Base-by-base conservation (phyloP, 2,113 vertebrate species). In the Dicerorhinus sumatrensis region DNA sequence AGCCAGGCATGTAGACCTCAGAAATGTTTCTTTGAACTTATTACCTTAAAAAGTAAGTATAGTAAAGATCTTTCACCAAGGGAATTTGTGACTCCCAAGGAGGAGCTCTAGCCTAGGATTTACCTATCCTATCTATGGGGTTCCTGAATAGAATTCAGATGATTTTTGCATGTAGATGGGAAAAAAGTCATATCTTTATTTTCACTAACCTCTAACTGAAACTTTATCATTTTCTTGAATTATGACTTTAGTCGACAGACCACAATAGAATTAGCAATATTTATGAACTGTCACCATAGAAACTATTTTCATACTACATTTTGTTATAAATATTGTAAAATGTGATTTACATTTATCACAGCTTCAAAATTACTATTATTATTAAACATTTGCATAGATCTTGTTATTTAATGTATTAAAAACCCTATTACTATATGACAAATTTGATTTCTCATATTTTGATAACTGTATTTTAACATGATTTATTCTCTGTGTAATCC, bases 221-320 rank as follows among this genome's bases (percentile, higher is more conserved):
- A 93, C 65, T 11, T 46, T 65, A 69, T 60, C 79, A 76, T 84
- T 29, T 93, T 46, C 60, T 62, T 70, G 12, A 88, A 92, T 54
- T 70, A 86, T 39, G 20, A 75, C 6, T 23, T 87, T 27, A 80
- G 10, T 84, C 23, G 86, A 69, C 5, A 86, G 80, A 63, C 16
- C 39, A 69, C n/a, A 96, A 63, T 8, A 91, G 46, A 9, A 46
- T 46, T 82, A 86, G 13, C 6, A 36, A 58, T 62, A 79, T 2
- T 5, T 75, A 62, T 48, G 9, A 67, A 27, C 27, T 76, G 63
- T 42, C 31, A 89, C 33, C 23, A 83, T 48, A n/a, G 27, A 89
- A 85, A 75, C 33, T 39, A 56, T n/a, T 76, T 95, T 86, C 39
- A n/a, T 42, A 39, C 69, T 23, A 39, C 58, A 62, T 76, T 75